Conservation (phyloP, 2,888 invertebrate genomes). For the Drosophila paramelanica region DNA sequence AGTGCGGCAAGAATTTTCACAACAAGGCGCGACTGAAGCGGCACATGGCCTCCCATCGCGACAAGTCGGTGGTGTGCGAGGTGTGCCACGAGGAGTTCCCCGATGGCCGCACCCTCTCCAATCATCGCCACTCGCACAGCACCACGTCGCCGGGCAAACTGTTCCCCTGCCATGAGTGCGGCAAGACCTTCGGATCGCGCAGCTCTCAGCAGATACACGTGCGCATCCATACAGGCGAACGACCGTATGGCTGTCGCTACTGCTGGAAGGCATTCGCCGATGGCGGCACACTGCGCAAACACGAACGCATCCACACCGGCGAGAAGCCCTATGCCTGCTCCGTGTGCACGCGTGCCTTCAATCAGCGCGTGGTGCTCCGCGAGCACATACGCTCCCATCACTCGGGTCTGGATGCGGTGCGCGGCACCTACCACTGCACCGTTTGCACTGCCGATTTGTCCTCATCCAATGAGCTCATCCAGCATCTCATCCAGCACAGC, state of each 20-base stretch:
- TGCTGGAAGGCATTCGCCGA: conserved; percentile 96
- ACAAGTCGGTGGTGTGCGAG: conserved; percentile 89
- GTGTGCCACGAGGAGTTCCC: conserved; percentile 90
- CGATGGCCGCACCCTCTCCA: conserved; percentile 89
- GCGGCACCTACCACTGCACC: conserved; percentile 90
- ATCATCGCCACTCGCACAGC: conserved; percentile 89
- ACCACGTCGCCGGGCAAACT: conserved; percentile 86
- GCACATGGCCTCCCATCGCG: conserved; percentile 90
- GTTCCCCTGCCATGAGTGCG: conserved; percentile 93
- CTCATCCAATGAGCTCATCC: conserved; percentile 91
- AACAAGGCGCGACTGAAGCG: conserved; percentile 88
- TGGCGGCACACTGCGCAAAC: conserved; percentile 93
- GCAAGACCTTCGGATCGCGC: conserved; percentile 93
- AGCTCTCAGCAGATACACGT: conserved; percentile 95
- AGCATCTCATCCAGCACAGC: conserved; percentile 93
- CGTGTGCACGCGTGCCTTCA: conserved; percentile 94
- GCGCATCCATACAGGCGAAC: conserved; percentile 92
- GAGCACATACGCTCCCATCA: conserved; percentile 95
- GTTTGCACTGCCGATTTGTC: conserved; percentile 90
- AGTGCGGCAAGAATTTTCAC: conserved; percentile 90
- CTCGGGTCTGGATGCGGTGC: conserved; percentile 91
- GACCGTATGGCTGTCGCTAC: conserved; percentile 93
- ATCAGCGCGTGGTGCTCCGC: conserved; percentile 93
- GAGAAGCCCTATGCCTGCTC: conserved; percentile 95
- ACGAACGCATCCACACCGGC: conserved; percentile 93